Evolutionary conservation across 2,113 vertebrate genomes (phyloP), one percentile per base, ranked within the genome.

Genomic region (Pseudopodoces humilis): DNA sequence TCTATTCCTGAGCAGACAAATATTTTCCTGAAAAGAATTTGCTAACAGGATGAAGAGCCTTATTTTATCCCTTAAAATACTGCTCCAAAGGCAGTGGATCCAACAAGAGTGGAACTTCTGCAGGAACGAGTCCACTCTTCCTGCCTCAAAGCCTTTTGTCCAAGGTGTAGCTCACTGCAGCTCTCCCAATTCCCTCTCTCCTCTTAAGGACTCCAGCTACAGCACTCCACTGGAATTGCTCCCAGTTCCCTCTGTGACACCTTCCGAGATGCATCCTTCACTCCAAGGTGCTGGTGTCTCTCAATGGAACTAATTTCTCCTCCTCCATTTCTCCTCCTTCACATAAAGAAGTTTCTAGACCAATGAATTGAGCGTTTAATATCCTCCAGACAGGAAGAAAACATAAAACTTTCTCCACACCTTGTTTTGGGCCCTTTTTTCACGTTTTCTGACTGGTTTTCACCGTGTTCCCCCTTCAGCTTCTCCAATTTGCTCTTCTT

Each of bases 311-410:
- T 19, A 22, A 64, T 44, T 69, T 74, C 83, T 82, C 30, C 43
- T 53, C 63, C 33, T n/a, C 22, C 22, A 70, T 39, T 72, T 62
- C 83, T 83, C 35, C 39, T 58, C 63, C 37, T 62, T 72, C 59
- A 21, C 43, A 55, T 8, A 27, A 72, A n/a, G 25, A 55, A 77
- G 14, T 50, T 60, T 31, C 53, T 65, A 90, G 16, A 15, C 16
- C 56, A 24, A 71, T 43, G 31, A 67, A 25, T 1, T 12, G 6
- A 59, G 5, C 0, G 0, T 43, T 53, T 25, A 21, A 1, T 37
- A 80, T 37, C 20, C 20, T 41, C 17, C 31, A 64, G 11, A 56
- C 0, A 41, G 30, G 35, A 78, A 65, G 3, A 41, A 75, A 64
- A 77, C 15, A 18, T 23, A 83, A 77, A 74, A 55, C 14, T 68